Percentiles rank a stretch among this genome's conserved stretches.
Conservation (phyloP, 2,113 vertebrate genomes). For the Cyphomyrus discorhynchus region DNA sequence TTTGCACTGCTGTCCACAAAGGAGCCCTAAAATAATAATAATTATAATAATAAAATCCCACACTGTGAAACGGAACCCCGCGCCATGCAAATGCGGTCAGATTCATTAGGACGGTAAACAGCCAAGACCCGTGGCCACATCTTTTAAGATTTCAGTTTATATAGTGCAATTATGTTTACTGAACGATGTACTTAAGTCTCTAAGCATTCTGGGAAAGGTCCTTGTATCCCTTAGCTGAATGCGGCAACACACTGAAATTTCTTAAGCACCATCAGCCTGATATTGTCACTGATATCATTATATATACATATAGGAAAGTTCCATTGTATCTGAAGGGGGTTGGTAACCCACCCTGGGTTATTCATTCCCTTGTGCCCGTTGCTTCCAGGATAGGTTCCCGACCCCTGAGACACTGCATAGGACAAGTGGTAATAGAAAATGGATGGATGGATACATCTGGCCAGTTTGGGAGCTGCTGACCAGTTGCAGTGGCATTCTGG, state of each 20-base stretch:
- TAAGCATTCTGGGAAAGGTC: background rate
- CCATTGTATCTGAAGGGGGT: background rate
- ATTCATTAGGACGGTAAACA: background rate
- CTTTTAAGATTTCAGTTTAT: background rate
- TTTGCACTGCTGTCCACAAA: conserved; percentile 20
- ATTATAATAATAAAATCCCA: conserved; percentile 12
- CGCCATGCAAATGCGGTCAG: background rate
- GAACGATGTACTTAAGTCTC: background rate
- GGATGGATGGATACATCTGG: background rate
- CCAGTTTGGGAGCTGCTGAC: background rate
- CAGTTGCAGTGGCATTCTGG: background rate
- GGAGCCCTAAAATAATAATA: conserved; percentile 5
- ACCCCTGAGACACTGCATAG: background rate
- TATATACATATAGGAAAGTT: background rate
- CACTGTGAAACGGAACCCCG: conserved; percentile 19
- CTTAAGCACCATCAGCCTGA: background rate
- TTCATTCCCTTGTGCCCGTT: background rate
- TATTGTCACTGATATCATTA: background rate
- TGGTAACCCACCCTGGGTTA: background rate
- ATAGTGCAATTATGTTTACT: background rate
- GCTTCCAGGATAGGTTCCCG: background rate
- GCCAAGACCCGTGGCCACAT: background rate
- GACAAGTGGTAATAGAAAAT: background rate
- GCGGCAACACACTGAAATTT: background rate
- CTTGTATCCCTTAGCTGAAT: background rate